Percentiles rank a stretch among this genome's conserved stretches.
Evolutionary conservation across 2,888 invertebrate genomes (phyloP).

Genomic region (Branchellion lobata): DNA sequence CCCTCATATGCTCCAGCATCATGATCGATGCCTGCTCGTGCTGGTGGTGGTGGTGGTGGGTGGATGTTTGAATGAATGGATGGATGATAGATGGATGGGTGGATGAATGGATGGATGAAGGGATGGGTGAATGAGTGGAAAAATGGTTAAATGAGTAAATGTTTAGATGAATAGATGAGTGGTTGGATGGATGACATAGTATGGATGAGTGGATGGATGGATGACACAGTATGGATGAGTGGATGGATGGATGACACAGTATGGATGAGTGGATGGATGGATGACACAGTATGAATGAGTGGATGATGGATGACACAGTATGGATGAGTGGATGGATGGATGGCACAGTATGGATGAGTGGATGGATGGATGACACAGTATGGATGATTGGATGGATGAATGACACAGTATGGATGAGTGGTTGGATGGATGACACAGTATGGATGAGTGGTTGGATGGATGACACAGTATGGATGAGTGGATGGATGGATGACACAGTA

Average conservation of each 20-base stretch:
- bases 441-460: too few relatives aligned
- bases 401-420: not conserved
- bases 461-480: too few relatives aligned
- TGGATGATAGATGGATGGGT: not conserved
- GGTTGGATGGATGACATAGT: not conserved
- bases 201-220: too few relatives aligned
- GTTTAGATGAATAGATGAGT: not conserved
- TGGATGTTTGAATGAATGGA: not conserved
- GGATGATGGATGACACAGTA: not conserved
- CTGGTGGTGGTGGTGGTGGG: constrained; percentile 54
- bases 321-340: too few relatives aligned
- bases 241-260: not conserved
- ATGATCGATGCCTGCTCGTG: constrained; percentile 65
- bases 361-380: too few relatives aligned
- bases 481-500: not conserved
- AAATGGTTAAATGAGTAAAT: not conserved
- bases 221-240: too few relatives aligned
- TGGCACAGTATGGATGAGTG: not conserved
- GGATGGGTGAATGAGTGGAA: not conserved
- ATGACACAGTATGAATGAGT: too few relatives aligned
- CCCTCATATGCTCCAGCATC: constrained; percentile 65
- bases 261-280: too few relatives aligned
- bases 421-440: not conserved
- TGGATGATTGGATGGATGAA: not conserved
- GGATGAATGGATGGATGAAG: not conserved